These are phyloP conservation scores for Caenorhabditis virilis DNA, from an alignment of 2,888 invertebrate genomes.

Conservation along the genomic window DNA sequence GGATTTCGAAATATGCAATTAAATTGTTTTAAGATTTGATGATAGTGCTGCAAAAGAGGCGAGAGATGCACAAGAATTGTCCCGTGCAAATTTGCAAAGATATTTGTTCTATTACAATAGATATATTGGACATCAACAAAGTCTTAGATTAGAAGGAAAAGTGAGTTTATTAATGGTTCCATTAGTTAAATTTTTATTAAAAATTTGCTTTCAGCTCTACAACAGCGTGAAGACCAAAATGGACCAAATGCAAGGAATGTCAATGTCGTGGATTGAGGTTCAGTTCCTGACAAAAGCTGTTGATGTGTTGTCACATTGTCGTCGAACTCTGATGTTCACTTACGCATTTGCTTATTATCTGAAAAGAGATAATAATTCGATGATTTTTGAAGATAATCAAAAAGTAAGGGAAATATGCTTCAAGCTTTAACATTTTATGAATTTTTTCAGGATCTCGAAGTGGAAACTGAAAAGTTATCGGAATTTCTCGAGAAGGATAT, in stretches of 20 bases:
- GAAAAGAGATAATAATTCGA: slow-evolving; percentile 95
- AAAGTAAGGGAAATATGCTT: slow-evolving; percentile 22
- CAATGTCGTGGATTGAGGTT: slow-evolving; percentile 99
- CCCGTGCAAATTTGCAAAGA: slow-evolving; percentile 89
- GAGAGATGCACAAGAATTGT: slow-evolving; percentile 86
- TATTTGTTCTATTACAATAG: slow-evolving; percentile 98
- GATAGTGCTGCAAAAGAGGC: slow-evolving; percentile 95
- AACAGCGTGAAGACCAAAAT: slow-evolving; percentile 94
- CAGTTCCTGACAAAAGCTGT: slow-evolving; percentile 94
- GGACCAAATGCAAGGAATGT: slow-evolving; percentile 99
- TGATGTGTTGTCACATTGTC: slow-evolving; percentile 72
- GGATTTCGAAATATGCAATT: not conserved
- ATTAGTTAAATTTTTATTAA: slow-evolving; percentile 1
- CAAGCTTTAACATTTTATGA: not conserved
- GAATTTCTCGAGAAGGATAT: slow-evolving; percentile 97
- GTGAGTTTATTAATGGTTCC: slow-evolving; percentile 7
- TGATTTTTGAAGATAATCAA: slow-evolving; percentile 83
- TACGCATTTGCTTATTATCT: slow-evolving; percentile 99
- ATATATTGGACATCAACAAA: slow-evolving; percentile 99
- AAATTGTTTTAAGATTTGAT: slow-evolving; percentile 74
- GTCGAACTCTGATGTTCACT: slow-evolving; percentile 97
- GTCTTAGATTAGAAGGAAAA: slow-evolving; percentile 88
- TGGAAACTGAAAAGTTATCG: slow-evolving; percentile 93
- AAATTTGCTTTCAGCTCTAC: slow-evolving; percentile 76
- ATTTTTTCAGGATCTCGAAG: slow-evolving; percentile 80